A percentile compares a stretch with the other conserved stretches of the same genome.
These are phyloP conservation scores for Phataginus tricuspis DNA, from an alignment of 2,797 vertebrate genomes.

Conservation along the genomic window DNA sequence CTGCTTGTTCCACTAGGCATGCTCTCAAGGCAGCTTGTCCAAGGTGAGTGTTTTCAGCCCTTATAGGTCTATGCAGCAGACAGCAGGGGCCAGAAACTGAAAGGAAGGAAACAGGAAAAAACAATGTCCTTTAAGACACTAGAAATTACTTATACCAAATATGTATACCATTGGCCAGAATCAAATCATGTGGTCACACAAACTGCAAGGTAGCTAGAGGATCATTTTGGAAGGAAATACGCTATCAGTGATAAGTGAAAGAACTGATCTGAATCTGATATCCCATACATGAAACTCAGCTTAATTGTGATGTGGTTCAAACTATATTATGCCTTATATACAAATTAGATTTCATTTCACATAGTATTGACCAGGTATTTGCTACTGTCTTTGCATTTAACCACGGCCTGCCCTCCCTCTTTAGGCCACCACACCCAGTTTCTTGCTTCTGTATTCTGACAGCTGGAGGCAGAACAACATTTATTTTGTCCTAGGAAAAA, in stretches of 20 bases:
- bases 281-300: not conserved
- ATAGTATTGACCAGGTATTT: not conserved
- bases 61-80: not conserved
- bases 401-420: not conserved
- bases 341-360: not conserved
- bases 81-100: not conserved
- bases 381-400: not conserved
- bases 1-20: not conserved
- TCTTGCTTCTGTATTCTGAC: not conserved
- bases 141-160: not conserved
- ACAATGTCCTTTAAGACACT: not conserved
- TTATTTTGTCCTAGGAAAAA: not conserved
- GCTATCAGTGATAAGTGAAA: not conserved
- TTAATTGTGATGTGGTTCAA: not conserved
- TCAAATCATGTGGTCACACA: not conserved
- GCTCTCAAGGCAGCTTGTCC: not conserved
- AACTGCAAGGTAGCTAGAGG: not conserved
- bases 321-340: not conserved
- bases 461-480: not conserved
- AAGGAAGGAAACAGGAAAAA: not conserved
- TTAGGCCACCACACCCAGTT: not conserved
- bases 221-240: constrained; percentile 13
- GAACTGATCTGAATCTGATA: not conserved
- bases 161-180: not conserved
- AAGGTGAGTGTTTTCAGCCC: not conserved